A percentile compares a stretch with the other conserved stretches of the same genome.
These are phyloP conservation scores for Dicyrtoma fusca DNA, from an alignment of 2,888 invertebrate species.

Conservation along the genomic window DNA sequence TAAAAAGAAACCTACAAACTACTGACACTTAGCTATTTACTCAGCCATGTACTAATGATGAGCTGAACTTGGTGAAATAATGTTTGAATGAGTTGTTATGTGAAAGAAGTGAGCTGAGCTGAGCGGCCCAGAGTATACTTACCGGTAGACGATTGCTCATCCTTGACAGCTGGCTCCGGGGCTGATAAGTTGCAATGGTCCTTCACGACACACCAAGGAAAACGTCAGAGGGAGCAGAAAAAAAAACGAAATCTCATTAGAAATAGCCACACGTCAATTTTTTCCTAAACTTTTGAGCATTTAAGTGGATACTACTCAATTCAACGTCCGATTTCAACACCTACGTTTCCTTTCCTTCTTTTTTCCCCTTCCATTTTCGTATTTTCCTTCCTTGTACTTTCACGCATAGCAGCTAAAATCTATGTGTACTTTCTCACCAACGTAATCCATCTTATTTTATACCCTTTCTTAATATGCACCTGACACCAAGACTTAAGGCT, in stretches of 20 bases:
- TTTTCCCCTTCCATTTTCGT: background rate
- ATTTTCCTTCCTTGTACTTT: background rate
- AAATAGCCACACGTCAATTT: conserved; percentile 8
- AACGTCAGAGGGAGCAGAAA: too few species aligned
- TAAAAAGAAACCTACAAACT: too few species aligned
- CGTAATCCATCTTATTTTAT: too few species aligned
- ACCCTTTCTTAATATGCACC: too few species aligned
- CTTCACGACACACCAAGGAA: conserved; percentile 4
- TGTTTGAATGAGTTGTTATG: too few species aligned
- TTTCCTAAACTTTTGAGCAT: conserved; percentile 1
- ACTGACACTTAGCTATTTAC: too few species aligned
- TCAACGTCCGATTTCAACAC: background rate
- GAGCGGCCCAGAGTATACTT: background rate
- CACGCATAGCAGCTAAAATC: too few species aligned
- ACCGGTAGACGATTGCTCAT: conserved; percentile 30
- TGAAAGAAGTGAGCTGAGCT: too few species aligned
- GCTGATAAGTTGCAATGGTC: conserved; percentile 25
- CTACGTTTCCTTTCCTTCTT: background rate
- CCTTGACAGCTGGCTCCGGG: conserved; percentile 16
- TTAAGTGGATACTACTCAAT: background rate
- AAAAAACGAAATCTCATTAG: conserved; percentile 21
- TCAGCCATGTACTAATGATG: too few species aligned
- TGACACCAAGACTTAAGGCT: too few species aligned
- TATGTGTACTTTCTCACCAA: too few species aligned
- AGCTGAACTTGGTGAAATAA: too few species aligned